Conservation (phyloP, 2,888 invertebrate species). For the Koerneria pararmatus region DNA sequence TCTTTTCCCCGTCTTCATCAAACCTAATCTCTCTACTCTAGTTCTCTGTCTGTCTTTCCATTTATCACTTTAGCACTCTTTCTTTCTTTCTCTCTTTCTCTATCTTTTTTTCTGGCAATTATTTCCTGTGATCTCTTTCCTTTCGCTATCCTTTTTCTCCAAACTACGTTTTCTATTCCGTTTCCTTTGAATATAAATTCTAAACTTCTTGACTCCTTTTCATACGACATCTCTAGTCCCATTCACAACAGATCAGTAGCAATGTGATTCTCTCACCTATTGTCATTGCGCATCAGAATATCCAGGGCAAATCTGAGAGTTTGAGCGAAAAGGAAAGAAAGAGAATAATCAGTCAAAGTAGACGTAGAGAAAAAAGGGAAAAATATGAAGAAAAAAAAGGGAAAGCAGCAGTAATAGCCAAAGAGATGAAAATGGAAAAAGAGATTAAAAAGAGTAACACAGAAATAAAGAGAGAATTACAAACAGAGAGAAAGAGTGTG, state of each 20-base stretch:
- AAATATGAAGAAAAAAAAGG: not conserved
- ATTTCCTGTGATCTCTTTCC: not conserved
- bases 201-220: too few species aligned
- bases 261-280: too few species aligned
- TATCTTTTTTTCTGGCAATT: not conserved
- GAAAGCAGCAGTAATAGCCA: too few species aligned
- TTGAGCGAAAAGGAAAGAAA: too few species aligned
- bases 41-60: not conserved
- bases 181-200: too few species aligned
- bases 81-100: constrained; percentile 8
- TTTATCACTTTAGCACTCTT: not conserved
- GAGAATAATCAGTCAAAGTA: not conserved
- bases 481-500: constrained; percentile 1
- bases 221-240: too few species aligned
- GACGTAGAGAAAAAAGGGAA: not conserved
- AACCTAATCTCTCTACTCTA: not conserved
- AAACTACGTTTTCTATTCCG: too few species aligned
- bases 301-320: too few species aligned
- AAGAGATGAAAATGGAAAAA: too few species aligned
- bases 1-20: not conserved
- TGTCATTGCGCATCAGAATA: too few species aligned
- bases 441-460: too few species aligned
- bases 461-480: not conserved
- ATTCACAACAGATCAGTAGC: too few species aligned
- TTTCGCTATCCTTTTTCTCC: constrained; percentile 6